A percentile compares a stretch with the other conserved stretches of the same genome.
Evolutionary conservation across 2,888 invertebrate genomes (phyloP).

Genomic region (Hemithea aestivaria): DNA sequence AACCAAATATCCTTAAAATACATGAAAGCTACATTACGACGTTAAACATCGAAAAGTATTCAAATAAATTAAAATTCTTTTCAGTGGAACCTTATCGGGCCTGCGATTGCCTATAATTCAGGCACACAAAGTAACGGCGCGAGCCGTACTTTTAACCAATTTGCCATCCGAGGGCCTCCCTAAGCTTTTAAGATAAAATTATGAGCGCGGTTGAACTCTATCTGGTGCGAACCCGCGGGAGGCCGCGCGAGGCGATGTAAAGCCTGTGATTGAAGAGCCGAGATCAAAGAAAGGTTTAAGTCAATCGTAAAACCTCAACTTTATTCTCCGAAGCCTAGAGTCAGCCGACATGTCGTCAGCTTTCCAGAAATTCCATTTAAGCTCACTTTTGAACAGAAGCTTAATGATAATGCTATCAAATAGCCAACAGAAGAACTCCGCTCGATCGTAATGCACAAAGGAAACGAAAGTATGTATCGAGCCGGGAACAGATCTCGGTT

Average conservation of each 20-base stretch:
- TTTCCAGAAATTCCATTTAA: neutral
- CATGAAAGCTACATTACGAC: too few species aligned
- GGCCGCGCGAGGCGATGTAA: constrained; percentile 28
- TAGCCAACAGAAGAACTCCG: too few species aligned
- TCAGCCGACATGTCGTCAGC: neutral
- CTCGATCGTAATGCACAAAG: too few species aligned
- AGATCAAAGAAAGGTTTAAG: constrained; percentile 11
- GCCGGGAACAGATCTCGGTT: too few species aligned
- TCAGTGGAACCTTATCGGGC: too few species aligned
- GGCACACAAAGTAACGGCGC: too few species aligned
- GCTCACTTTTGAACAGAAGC: neutral
- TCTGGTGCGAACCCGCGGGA: constrained; percentile 20
- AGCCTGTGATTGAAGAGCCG: constrained; percentile 31
- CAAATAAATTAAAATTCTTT: too few species aligned
- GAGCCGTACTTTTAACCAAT: constrained; percentile 11
- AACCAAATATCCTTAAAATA: too few species aligned
- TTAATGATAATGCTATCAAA: neutral
- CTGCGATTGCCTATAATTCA: too few species aligned
- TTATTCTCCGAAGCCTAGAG: constrained; percentile 8
- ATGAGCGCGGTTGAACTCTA: constrained; percentile 16
- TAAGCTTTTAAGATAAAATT: constrained; percentile 23
- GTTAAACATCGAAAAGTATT: too few species aligned
- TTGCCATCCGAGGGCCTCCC: constrained; percentile 11
- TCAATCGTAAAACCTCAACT: constrained; percentile 13
- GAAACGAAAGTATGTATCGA: too few species aligned